These are phyloP conservation scores for Yponomeuta plumbellus DNA, from an alignment of 2,888 invertebrate genomes.

Conservation along the genomic window DNA sequence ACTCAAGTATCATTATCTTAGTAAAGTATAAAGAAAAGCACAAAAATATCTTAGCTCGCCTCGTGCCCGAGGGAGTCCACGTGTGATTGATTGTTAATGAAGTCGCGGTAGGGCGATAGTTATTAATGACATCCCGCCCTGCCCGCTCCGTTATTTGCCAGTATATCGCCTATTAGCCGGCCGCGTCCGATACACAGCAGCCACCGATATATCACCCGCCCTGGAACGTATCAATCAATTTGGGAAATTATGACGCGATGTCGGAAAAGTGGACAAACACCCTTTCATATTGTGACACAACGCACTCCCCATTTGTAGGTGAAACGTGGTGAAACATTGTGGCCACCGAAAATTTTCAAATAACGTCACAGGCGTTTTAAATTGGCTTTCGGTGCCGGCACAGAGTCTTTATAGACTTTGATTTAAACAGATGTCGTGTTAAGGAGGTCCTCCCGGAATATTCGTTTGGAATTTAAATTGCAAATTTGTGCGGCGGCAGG, in stretches of 20 bases:
- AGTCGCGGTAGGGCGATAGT: constrained; percentile 63
- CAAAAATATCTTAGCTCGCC: constrained; percentile 24
- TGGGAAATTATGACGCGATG: constrained; percentile 53
- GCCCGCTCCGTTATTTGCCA: constrained; percentile 61
- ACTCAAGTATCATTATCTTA: background rate
- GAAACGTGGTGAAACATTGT: constrained; percentile 2
- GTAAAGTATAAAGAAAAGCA: background rate
- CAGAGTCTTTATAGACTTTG: constrained; percentile 61
- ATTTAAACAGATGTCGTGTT: constrained; percentile 78
- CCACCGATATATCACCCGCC: constrained; percentile 58
- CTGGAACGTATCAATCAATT: constrained; percentile 68
- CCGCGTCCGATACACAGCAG: constrained; percentile 50
- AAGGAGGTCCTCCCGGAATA: constrained; percentile 73
- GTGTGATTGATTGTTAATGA: constrained; percentile 74
- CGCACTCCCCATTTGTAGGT: background rate
- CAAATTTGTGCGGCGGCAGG: constrained; percentile 73
- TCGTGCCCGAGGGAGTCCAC: constrained; percentile 42
- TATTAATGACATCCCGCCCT: constrained; percentile 65
- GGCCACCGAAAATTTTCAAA: background rate
- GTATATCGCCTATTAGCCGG: constrained; percentile 26
- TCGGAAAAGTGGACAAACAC: constrained; percentile 30
- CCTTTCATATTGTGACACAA: constrained; percentile 33
- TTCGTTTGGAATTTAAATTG: constrained; percentile 75
- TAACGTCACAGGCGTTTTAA: background rate
- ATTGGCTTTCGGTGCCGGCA: background rate